Evolutionary conservation across 2,797 vertebrate genomes (phyloP).

Genomic region (Bovichtus variegatus): DNA sequence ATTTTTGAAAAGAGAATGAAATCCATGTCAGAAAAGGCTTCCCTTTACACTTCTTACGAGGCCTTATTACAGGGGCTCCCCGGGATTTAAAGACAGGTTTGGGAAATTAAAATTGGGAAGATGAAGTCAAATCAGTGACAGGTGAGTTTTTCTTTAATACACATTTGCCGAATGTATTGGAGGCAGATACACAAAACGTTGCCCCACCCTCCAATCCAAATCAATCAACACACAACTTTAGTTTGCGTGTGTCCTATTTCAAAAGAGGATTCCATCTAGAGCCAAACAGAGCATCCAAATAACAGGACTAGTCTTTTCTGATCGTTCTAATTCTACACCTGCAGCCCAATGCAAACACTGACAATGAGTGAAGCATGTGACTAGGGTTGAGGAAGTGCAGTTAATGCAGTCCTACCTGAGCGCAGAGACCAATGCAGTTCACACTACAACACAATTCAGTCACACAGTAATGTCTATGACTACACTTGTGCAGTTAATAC

Average conservation of each 20-base stretch:
- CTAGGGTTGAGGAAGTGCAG: constrained; percentile 46
- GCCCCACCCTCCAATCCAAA: background rate
- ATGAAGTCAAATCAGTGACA: background rate
- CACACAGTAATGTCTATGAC: constrained; percentile 59
- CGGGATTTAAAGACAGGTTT: background rate
- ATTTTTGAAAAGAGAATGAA: background rate
- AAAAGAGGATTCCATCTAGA: constrained; percentile 10
- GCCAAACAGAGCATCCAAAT: background rate
- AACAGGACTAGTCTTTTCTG: constrained; percentile 38
- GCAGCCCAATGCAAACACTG: constrained; percentile 51
- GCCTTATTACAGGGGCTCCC: background rate
- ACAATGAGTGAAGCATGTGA: constrained; percentile 59
- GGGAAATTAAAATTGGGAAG: background rate
- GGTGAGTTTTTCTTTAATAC: background rate
- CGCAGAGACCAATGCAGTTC: constrained; percentile 45
- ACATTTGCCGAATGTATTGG: background rate
- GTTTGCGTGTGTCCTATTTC: background rate
- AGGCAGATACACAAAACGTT: background rate
- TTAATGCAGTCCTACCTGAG: constrained; percentile 65
- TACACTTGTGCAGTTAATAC: constrained; percentile 66
- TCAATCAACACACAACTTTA: background rate
- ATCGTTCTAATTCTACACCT: constrained; percentile 56
- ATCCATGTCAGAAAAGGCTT: constrained; percentile 1
- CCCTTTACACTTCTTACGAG: background rate
- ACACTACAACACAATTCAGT: constrained; percentile 62